Conservation (phyloP, 1,140 invertebrate genomes). For the Drosophila pallidifrons region DNA sequence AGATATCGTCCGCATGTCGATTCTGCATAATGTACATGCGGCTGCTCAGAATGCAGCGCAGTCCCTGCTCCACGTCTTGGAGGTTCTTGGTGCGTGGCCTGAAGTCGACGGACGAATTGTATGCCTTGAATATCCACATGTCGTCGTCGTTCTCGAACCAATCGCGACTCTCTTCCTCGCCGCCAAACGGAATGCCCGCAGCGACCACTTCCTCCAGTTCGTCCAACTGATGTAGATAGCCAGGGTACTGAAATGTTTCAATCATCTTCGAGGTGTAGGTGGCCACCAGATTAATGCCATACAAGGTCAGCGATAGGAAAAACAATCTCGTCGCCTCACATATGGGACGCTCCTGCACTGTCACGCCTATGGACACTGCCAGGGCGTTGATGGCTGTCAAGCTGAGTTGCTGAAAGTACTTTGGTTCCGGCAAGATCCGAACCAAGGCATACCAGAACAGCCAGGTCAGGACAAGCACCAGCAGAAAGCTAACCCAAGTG, state of each 20-base stretch:
- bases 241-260: constrained; percentile 85
- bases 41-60: constrained; percentile 72
- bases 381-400: constrained; percentile 85
- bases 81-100: constrained; percentile 80
- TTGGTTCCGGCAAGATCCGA: constrained; percentile 80
- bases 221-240: constrained; percentile 85
- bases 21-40: constrained; percentile 77
- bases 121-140: constrained; percentile 81
- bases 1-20: constrained; percentile 79
- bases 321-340: constrained; percentile 85
- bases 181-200: constrained; percentile 85
- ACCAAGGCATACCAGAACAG: constrained; percentile 85
- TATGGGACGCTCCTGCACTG: constrained; percentile 85
- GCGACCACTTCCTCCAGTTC: constrained; percentile 85
- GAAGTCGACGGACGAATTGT: constrained; percentile 81
- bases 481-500: constrained; percentile 85
- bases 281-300: constrained; percentile 85
- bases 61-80: constrained; percentile 83
- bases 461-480: constrained; percentile 83
- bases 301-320: constrained; percentile 85
- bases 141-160: constrained; percentile 86
- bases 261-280: constrained; percentile 87
- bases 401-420: constrained; percentile 77
- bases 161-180: constrained; percentile 85
- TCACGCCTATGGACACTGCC: constrained; percentile 84